Base-by-base conservation (phyloP, 1,140 invertebrate species). In the Globodera ellingtonae region DNA sequence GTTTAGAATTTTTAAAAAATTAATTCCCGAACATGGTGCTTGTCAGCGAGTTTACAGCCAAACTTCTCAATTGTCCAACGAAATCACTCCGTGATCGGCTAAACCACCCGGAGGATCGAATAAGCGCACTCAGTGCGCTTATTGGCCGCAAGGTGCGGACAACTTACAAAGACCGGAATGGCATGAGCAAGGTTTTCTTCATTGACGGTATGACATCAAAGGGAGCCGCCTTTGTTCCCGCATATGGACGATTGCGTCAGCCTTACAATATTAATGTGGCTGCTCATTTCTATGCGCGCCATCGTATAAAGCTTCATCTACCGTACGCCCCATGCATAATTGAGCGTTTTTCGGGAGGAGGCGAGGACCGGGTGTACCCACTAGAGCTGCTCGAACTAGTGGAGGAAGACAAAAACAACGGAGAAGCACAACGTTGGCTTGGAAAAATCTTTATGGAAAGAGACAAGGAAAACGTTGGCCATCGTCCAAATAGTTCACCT, bases 101-200 rank as follows among this genome's bases (percentile, higher is more conserved):
- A 3, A 74, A 74, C 44, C 72, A 74, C 13, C 72, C 72, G 35
- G 52, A 52, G 6, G 62, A 52, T 15, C 24, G 72, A n/a, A 46
- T 13, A 4, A 48, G 18, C 9, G 44, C 44, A 13, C 35, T 74
- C 15, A 74, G 18, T 15, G 5, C 13, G 2, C 47, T 74, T 3
- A 74, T 59, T 9, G 72, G 72, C 3, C 21, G 44, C 9, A 74
- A 48, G n/a, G 52, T 74, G 10, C 24, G 44, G 4, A 74, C 72
- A 10, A 74, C 72, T 0, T 74, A 74, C 44, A 10, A 59, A 0
- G 47, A 74, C 62, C 35, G 44, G 6, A 74, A 74, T 15, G 72
- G 72, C 10, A 9, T 52, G 5, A 13, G 13, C 47, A 74, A 74
- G 50, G 6, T 15, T n/a, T 74, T 74, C 24, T 48, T 74, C 5